These are phyloP conservation scores for Lagodon rhomboides DNA, from an alignment of 2,797 vertebrate species.

Conservation along the genomic window DNA sequence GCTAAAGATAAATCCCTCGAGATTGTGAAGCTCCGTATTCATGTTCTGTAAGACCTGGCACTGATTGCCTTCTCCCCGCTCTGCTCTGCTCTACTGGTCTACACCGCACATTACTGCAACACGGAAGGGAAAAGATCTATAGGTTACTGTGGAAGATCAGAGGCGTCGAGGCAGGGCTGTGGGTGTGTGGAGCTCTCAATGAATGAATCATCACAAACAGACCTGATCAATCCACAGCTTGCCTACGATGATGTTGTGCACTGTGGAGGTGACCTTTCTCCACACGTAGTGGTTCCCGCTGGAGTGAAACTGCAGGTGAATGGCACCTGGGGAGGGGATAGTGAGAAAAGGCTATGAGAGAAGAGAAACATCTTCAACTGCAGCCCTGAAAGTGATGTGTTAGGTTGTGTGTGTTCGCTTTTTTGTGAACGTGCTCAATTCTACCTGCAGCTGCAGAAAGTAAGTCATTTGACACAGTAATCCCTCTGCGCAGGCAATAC, in stretches of 20 bases:
- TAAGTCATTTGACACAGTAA: neutral
- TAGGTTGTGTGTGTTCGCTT: slow-evolving; percentile 16
- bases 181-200: slow-evolving; percentile 25
- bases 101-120: slow-evolving; percentile 10
- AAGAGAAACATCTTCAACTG: slow-evolving; percentile 2
- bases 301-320: slow-evolving; percentile 95
- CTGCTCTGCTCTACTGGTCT: slow-evolving; percentile 30
- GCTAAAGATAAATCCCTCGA: slow-evolving; percentile 57
- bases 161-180: neutral
- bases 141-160: slow-evolving; percentile 15
- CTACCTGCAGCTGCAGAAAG: slow-evolving; percentile 18
- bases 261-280: slow-evolving; percentile 99
- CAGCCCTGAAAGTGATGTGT: neutral
- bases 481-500: neutral
- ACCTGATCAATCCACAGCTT: slow-evolving; percentile 99
- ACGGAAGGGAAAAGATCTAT: neutral
- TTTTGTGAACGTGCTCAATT: neutral
- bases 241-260: slow-evolving; percentile 99
- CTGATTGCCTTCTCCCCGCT: slow-evolving; percentile 40
- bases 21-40: slow-evolving; percentile 53
- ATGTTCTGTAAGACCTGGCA: slow-evolving; percentile 41
- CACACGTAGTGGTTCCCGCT: slow-evolving; percentile 97
- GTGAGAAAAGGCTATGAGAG: slow-evolving; percentile 31
- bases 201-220: slow-evolving; percentile 46
- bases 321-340: slow-evolving; percentile 87